phyloP scores from a whole-genome alignment of 2,113 vertebrate genomes.

The Macrotis lagotis region DNA sequence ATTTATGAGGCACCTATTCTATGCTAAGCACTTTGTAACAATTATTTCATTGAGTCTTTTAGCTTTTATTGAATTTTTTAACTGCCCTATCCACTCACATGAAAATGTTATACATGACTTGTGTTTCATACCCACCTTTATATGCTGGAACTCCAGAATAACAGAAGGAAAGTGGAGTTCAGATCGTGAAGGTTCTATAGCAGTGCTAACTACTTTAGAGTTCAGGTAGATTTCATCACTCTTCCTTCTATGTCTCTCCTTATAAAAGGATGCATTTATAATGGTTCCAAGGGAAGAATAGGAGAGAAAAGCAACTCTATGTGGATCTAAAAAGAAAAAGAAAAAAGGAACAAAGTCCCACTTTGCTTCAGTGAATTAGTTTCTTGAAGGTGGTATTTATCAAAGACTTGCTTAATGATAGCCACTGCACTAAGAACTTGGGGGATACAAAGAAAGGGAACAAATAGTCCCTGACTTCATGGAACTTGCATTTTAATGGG shows the following conservation, averaged over 20 bases:
- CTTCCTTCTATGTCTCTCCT: not conserved
- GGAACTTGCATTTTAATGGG: no score
- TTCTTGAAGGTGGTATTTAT: no score
- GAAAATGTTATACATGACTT: not conserved
- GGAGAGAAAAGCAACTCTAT: constrained; percentile 49
- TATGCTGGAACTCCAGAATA: constrained; percentile 10
- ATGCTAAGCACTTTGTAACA: no score
- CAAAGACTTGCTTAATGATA: no score
- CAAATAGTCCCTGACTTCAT: no score
- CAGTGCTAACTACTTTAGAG: constrained; percentile 52
- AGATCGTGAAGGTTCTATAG: constrained; percentile 27
- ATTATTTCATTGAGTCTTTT: not conserved
- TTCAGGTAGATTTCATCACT: constrained; percentile 10
- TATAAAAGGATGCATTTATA: constrained; percentile 56
- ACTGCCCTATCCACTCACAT: no score
- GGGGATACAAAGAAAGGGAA: no score
- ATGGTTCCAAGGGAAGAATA: constrained; percentile 58
- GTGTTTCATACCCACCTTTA: constrained; percentile 51
- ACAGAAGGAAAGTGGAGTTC: not conserved
- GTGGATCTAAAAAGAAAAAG: constrained; percentile 59
- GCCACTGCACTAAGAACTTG: no score
- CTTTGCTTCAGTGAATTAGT: not conserved
- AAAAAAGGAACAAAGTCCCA: not conserved
- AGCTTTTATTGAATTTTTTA: no score
- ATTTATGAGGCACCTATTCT: not conserved